Conservation (phyloP, 1,140 invertebrate species). For the Platyscapa corneri region DNA sequence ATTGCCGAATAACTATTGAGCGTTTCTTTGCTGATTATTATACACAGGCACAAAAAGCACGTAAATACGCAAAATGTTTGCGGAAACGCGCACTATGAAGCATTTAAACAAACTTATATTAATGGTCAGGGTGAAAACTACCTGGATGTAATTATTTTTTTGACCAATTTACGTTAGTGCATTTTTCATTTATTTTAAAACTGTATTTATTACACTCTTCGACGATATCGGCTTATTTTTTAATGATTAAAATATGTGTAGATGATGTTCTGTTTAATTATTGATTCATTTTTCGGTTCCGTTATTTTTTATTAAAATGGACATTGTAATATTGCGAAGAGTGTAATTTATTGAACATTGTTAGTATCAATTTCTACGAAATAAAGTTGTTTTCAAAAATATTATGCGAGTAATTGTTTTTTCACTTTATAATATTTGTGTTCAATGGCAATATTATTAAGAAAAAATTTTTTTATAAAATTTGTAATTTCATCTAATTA, state of each 20-base stretch:
- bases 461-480: too few species aligned
- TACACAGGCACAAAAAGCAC: not conserved
- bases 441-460: too few species aligned
- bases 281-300: not conserved
- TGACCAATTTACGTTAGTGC: not conserved
- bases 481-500: too few species aligned
- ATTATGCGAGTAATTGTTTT: not conserved
- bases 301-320: not conserved
- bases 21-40: not conserved
- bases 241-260: not conserved
- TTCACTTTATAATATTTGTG: not conserved
- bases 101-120: constrained; percentile 25
- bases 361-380: constrained; percentile 64
- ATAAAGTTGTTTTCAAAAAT: constrained; percentile 70
- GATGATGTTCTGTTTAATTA: not conserved
- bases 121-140: not conserved
- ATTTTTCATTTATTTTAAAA: constrained; percentile 29
- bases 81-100: constrained; percentile 11
- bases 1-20: not conserved
- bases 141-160: not conserved
- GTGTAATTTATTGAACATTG: constrained; percentile 59
- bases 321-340: constrained; percentile 53
- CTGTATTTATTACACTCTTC: constrained; percentile 23
- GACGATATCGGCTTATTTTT: not conserved
- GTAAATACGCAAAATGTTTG: constrained; percentile 6